Evolutionary conservation across 1,140 invertebrate species (phyloP).

Genomic region (Stegodyphus mimosarum): DNA sequence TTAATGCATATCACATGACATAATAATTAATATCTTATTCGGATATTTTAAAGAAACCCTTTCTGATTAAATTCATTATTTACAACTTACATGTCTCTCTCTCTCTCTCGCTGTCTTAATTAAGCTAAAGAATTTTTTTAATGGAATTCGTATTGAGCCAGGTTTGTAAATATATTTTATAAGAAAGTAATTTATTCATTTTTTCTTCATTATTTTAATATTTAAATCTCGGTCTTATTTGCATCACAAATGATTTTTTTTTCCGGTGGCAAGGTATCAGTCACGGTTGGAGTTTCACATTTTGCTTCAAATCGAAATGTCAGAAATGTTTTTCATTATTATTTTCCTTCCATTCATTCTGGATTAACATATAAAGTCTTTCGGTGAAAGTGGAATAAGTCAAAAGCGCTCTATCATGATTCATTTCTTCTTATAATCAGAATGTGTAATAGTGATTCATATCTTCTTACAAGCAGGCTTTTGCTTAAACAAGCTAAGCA

Average conservation of each 20-base stretch:
- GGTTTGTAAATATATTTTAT: slow-evolving; percentile 48
- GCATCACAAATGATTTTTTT: slow-evolving; percentile 46
- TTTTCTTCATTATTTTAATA: slow-evolving; percentile 54
- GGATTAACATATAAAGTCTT: neutral
- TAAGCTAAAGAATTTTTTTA: slow-evolving; percentile 46
- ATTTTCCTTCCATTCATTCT: slow-evolving; percentile 25
- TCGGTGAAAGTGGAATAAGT: neutral
- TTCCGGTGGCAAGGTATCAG: slow-evolving; percentile 38
- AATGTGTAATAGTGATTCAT: too few relatives aligned
- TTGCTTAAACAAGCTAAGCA: too few relatives aligned
- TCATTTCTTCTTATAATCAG: too few relatives aligned
- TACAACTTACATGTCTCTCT: slow-evolving; percentile 40
- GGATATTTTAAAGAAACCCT: slow-evolving; percentile 46
- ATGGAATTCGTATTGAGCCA: slow-evolving; percentile 33
- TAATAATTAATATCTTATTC: slow-evolving; percentile 57
- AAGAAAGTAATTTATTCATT: slow-evolving; percentile 49
- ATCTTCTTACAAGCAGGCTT: too few relatives aligned
- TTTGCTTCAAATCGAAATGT: slow-evolving; percentile 50
- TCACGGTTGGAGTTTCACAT: slow-evolving; percentile 37
- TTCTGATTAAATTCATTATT: slow-evolving; percentile 60
- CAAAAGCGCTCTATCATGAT: neutral
- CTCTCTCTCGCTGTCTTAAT: slow-evolving; percentile 29
- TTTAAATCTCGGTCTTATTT: slow-evolving; percentile 57
- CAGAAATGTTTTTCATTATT: slow-evolving; percentile 53
- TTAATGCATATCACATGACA: slow-evolving; percentile 55